Evolutionary conservation across 1,140 invertebrate genomes (phyloP).

Genomic region (Meloidogyne hapla): DNA sequence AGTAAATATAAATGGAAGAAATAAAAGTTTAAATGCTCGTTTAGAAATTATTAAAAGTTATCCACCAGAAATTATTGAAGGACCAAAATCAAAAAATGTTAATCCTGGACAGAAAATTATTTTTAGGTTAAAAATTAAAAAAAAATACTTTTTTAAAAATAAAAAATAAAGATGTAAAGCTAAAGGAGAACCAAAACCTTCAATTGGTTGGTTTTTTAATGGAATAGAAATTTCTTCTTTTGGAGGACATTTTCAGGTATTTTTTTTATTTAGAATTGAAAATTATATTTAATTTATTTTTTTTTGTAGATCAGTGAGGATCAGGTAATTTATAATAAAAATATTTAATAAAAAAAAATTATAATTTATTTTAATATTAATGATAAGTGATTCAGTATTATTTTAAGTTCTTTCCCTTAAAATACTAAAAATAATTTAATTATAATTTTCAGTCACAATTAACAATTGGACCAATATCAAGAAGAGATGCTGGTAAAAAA

Average conservation of each 20-base stretch:
- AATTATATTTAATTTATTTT: neutral
- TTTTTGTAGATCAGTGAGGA: neutral
- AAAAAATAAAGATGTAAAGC: constrained; percentile 35
- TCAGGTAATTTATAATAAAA: neutral
- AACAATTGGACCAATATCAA: constrained; percentile 38
- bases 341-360: too few species aligned
- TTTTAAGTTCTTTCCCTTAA: too few species aligned
- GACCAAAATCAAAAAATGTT: constrained; percentile 31
- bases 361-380: too few species aligned
- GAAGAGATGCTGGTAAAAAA: constrained; percentile 21
- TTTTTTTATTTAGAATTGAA: neutral
- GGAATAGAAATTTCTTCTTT: constrained; percentile 58
- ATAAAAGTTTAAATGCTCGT: constrained; percentile 32
- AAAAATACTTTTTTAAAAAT: neutral
- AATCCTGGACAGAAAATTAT: constrained; percentile 35
- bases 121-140: constrained; percentile 34
- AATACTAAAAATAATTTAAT: too few species aligned
- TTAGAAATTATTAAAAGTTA: constrained; percentile 38
- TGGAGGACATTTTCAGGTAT: constrained; percentile 51
- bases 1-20: constrained; percentile 43
- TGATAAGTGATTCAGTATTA: too few species aligned
- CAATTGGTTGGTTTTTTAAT: constrained; percentile 60
- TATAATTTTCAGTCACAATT: constrained; percentile 37
- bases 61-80: constrained; percentile 50
- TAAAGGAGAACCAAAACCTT: constrained; percentile 48